These are phyloP conservation scores for Sigmodon hispidus DNA, from an alignment of 2,113 vertebrate genomes.

Conservation along the genomic window DNA sequence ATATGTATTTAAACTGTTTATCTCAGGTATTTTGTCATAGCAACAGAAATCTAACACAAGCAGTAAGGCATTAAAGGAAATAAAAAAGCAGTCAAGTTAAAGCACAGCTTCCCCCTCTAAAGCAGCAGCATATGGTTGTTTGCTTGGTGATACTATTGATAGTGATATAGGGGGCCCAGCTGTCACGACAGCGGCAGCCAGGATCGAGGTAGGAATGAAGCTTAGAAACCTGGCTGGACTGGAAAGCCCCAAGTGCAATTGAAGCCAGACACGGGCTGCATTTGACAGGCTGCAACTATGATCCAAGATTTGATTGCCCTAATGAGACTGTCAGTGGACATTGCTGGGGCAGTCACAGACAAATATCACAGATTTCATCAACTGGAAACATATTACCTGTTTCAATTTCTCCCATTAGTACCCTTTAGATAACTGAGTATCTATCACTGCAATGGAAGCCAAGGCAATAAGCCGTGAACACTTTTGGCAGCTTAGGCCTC, in stretches of 20 bases:
- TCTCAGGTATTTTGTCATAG: background rate
- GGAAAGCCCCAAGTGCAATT: background rate
- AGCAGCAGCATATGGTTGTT: too few relatives aligned
- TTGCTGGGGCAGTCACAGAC: background rate
- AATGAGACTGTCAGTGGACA: background rate
- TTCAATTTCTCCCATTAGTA: background rate
- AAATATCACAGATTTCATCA: background rate
- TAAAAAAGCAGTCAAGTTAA: background rate
- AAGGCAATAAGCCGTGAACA: background rate
- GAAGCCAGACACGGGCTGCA: background rate
- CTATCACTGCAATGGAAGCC: background rate
- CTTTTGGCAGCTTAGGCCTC: background rate
- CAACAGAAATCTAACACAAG: background rate
- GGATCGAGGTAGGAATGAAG: background rate
- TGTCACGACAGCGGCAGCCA: background rate
- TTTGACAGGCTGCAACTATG: too few relatives aligned
- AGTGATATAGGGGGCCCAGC: background rate
- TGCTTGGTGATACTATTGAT: background rate
- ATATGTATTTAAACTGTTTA: background rate
- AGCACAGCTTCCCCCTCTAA: background rate
- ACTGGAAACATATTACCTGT: background rate
- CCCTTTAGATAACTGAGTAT: background rate
- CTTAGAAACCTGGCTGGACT: background rate
- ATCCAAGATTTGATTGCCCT: background rate
- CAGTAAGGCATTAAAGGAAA: background rate